Evolutionary conservation across 2,888 invertebrate species (phyloP).

Genomic region (Macroteleia sp.): DNA sequence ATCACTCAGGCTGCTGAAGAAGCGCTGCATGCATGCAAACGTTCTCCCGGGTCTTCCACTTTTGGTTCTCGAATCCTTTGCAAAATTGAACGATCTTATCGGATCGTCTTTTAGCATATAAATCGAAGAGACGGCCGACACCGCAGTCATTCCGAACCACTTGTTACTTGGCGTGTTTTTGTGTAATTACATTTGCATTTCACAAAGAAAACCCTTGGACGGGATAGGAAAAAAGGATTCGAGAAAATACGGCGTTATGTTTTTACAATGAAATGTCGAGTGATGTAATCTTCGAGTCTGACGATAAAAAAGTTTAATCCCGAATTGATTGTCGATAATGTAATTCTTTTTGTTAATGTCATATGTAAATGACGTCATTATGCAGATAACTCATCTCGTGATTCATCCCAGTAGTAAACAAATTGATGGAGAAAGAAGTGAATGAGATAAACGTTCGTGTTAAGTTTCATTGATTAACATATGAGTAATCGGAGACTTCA

Average conservation of each 20-base stretch:
- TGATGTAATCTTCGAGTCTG: slow-evolving; percentile 7
- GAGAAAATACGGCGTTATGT: not conserved
- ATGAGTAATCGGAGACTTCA: slow-evolving; percentile 29
- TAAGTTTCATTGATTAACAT: slow-evolving; percentile 40
- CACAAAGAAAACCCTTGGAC: slow-evolving; percentile 5
- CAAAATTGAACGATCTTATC: slow-evolving; percentile 62
- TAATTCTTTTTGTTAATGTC: slow-evolving; percentile 29
- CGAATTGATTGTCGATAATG: slow-evolving; percentile 26
- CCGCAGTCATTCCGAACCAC: slow-evolving; percentile 35
- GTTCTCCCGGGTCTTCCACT: not conserved
- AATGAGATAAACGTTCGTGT: slow-evolving; percentile 31
- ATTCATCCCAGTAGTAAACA: slow-evolving; percentile 43
- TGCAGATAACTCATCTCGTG: slow-evolving; percentile 26
- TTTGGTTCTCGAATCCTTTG: slow-evolving; percentile 18
- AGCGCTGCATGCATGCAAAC: slow-evolving; percentile 43
- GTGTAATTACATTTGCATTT: slow-evolving; percentile 40
- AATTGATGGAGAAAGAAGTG: slow-evolving; percentile 22
- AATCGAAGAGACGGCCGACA: slow-evolving; percentile 48
- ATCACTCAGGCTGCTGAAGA: slow-evolving; percentile 20
- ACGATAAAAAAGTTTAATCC: slow-evolving; percentile 1
- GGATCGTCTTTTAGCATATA: slow-evolving; percentile 51
- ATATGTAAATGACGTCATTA: slow-evolving; percentile 20
- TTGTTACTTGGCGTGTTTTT: slow-evolving; percentile 46
- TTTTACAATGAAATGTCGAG: slow-evolving; percentile 15
- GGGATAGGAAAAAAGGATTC: not conserved